Evolutionary conservation across 2,888 invertebrate genomes (phyloP), one percentile per base, ranked within the genome.

Genomic region (Heteromurus nitidus): DNA sequence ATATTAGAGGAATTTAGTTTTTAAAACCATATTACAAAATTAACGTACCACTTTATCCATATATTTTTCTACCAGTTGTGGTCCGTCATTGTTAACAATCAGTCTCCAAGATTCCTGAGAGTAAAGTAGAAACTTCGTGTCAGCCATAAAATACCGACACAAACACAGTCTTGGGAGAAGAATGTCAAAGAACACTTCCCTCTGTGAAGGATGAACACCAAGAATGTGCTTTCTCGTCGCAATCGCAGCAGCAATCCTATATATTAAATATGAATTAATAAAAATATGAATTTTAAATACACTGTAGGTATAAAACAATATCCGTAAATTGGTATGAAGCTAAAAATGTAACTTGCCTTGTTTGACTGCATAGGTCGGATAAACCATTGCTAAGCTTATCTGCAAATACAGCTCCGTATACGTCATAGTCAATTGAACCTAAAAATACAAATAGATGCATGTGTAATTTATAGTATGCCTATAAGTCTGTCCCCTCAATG

Each of bases 281-380:
- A 9, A 36, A 9, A 36, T 36, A 36, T 36, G 13, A 9, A 36
- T 36, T 36, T 9, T 36, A 36, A 9, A 36, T 36, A 36, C 36
- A 36, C 9, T 36, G 7, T 36, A 36, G 36, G 13, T 13, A 13
- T 36, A 36, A 36, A 11, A 47, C n/a, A 30, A 55, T 53, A 55
- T 30, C 36, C 16, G 44, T 44, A 1, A 68, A 18, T 68, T 16
- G 3, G 3, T 47, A 26, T 67, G 28, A 18, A n/a, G 24, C 18
- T 22, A 16, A 9, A 36, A 36, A 9, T 36, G 5, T 18, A n/a
- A 50, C 67, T 58, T 47, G 73, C 80, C 80, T 64, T 13, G 82
- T 70, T 86, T 90, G 90, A 88, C 91, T 91, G 91, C 91, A 91
- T 85, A 91, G 91, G 84, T 91, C 91, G 26, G 90, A 88, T 67